Base-by-base conservation (phyloP, 2,797 vertebrate genomes). In the Mus minutoides region DNA sequence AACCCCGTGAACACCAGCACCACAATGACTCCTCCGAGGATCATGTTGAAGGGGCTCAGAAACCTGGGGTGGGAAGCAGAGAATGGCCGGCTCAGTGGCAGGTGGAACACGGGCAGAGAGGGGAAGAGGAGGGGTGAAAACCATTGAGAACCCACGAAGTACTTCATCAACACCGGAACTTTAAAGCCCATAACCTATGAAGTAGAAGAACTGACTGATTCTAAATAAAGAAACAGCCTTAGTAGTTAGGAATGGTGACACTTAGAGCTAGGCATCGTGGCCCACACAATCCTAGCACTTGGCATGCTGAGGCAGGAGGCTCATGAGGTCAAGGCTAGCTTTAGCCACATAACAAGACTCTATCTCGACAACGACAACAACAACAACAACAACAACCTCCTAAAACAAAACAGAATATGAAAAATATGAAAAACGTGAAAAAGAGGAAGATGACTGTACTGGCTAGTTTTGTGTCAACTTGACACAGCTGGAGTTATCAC, bases 21-120 rank as follows among this genome's bases (percentile, higher is more conserved):
- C 97, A 99, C 99, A 97, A 99, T 99, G 0, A 98, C 90, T 10
- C 99, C 99, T 0, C 99, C 99, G 67, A 99, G 99, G 58, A 99
- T 98, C 99, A 99, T 99, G 91, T 99, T 99, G 76, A 99, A 97
- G 6, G 99, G 99, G 96, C 99, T 99, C 97, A 99, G 95, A 96
- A 98, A 99, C 98, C 99, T 99, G 98, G 2, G 95, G 67, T 0
- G 34, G 0, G n/a, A 73, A 29, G 62, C 34, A 90, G 49, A n/a
- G 1, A 21, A 43, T 46, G 31, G 58, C 6, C 0, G 84, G 79
- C 60, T 96, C 40, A 94, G 71, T 21, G 58, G 14, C 0, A 58
- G 29, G 31, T 11, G 9, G 2, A 31, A 78, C 17, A 67, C 6
- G 22, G 49, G 75, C 13, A 46, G 69, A 10, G 78, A 43, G 4